Percentiles rank a stretch among this genome's conserved stretches.
phyloP scores from a whole-genome alignment of 2,797 vertebrate species.

The Petrocephalus schoutedeni region DNA sequence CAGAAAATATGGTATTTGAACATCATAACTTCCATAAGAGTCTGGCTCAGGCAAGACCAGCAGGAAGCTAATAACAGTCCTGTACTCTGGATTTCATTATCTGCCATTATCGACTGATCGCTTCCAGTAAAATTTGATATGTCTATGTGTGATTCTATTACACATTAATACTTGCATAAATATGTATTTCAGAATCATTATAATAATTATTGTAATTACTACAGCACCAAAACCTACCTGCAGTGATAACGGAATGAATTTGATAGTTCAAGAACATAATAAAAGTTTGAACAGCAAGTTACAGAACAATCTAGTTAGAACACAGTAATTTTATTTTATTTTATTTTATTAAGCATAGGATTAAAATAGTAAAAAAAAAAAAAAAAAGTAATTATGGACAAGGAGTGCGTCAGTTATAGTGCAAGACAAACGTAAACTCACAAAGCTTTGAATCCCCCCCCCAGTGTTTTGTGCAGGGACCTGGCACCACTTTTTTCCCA shows the following conservation, averaged over 20 bases:
- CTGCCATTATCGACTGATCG: not conserved
- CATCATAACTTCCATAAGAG: not conserved
- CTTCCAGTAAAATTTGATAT: not conserved
- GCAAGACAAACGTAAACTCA: not conserved
- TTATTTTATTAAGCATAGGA: not conserved
- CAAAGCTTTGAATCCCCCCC: not conserved
- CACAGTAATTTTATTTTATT: not conserved
- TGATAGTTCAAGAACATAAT: not conserved
- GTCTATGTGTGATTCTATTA: not conserved
- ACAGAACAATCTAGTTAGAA: too few species aligned
- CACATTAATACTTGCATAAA: not conserved
- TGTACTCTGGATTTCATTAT: not conserved
- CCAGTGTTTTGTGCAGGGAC: constrained; percentile 6
- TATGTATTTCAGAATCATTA: not conserved
- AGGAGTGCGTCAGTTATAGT: not conserved
- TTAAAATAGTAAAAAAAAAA: not conserved
- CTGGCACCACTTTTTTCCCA: not conserved
- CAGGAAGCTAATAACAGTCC: not conserved
- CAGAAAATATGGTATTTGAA: not conserved
- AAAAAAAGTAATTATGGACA: too few species aligned
- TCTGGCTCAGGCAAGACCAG: not conserved
- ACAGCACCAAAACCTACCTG: not conserved
- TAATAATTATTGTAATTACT: not conserved
- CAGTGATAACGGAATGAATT: not conserved
- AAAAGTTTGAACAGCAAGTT: too few species aligned